A percentile compares a stretch with the other conserved stretches of the same genome.
phyloP scores from a whole-genome alignment of 2,113 vertebrate species.

The Hydropotes inermis region DNA sequence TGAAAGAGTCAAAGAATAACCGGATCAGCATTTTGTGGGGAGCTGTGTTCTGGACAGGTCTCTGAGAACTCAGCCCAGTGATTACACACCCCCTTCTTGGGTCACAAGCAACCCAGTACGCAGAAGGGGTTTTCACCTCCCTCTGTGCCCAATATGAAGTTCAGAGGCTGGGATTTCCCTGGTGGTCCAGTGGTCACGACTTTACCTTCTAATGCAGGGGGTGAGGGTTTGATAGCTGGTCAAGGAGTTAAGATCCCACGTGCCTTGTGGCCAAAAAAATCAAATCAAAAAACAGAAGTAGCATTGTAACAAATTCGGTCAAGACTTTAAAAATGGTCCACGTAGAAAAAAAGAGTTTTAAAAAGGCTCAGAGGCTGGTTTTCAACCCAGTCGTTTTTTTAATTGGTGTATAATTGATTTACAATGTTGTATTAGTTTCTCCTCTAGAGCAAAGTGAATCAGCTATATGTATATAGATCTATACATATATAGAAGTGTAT shows the following conservation, averaged over 20 bases:
- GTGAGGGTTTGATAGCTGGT: neutral
- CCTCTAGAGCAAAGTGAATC: neutral
- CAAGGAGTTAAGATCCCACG: neutral
- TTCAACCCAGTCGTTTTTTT: neutral
- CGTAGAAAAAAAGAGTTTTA: neutral
- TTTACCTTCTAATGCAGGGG: neutral
- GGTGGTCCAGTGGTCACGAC: neutral
- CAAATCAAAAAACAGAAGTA: neutral
- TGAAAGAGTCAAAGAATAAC: neutral
- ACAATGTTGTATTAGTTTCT: neutral
- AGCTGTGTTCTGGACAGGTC: neutral
- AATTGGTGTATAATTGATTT: neutral
- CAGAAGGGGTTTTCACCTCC: neutral
- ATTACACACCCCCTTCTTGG: rapidly evolving
- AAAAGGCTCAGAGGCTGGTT: neutral
- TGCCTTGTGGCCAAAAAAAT: neutral
- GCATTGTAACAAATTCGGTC: neutral
- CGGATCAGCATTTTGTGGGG: neutral
- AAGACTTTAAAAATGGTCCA: neutral
- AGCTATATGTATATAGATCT: neutral
- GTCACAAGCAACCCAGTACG: neutral
- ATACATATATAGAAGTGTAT: no score
- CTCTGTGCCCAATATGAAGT: neutral
- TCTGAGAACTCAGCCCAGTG: neutral
- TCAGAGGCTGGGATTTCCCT: neutral